A percentile compares a stretch with the other conserved stretches of the same genome.
Evolutionary conservation across 2,888 invertebrate genomes (phyloP).

Genomic region (Himalopsyche tibetana): DNA sequence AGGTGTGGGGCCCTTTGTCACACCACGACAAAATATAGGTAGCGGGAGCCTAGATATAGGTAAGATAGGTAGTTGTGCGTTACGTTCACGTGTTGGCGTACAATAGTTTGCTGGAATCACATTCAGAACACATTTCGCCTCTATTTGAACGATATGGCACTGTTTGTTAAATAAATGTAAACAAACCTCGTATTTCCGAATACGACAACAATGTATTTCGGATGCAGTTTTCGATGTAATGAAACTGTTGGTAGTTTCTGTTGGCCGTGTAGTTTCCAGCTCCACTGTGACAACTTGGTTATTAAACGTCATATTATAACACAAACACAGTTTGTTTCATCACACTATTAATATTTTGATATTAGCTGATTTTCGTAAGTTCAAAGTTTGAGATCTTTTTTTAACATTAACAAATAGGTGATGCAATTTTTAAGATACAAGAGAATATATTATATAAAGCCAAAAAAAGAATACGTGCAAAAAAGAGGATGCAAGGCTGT

Average conservation of each 20-base stretch:
- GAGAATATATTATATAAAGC: too few species aligned
- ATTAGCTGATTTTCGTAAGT: too few species aligned
- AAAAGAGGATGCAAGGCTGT: too few species aligned
- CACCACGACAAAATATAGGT: neutral
- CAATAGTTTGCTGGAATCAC: conserved; percentile 31
- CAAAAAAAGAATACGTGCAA: too few species aligned
- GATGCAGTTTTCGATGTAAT: conserved; percentile 40
- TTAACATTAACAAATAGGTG: too few species aligned
- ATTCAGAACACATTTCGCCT: conserved; percentile 62
- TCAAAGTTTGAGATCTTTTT: too few species aligned
- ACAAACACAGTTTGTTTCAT: too few species aligned
- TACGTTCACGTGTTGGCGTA: conserved; percentile 28
- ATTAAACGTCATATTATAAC: too few species aligned
- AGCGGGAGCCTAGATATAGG: too few species aligned
- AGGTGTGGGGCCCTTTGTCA: conserved; percentile 8
- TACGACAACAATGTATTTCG: conserved; percentile 58
- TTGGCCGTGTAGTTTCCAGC: conserved; percentile 23
- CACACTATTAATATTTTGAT: too few species aligned
- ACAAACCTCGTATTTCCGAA: conserved; percentile 57
- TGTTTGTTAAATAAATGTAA: conserved; percentile 60
- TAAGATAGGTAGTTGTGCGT: neutral
- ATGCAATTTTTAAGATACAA: too few species aligned
- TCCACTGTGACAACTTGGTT: neutral
- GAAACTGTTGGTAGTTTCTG: conserved; percentile 27
- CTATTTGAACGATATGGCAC: conserved; percentile 59